phyloP scores from a whole-genome alignment of 2,888 invertebrate species.

The Chymomyza amoena region DNA sequence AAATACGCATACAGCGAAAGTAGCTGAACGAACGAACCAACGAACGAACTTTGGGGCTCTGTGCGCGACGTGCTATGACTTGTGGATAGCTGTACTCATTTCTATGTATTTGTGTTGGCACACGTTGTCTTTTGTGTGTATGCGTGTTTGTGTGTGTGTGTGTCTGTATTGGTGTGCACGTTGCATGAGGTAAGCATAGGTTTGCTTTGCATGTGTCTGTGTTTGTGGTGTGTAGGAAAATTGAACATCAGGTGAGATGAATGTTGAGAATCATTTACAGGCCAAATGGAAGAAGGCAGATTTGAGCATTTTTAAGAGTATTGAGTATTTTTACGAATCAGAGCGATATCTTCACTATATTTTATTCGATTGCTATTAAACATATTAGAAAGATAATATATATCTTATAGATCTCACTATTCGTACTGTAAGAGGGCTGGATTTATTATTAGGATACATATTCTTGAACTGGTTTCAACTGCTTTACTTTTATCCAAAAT shows the following conservation, averaged over 20 bases:
- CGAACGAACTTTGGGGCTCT: neutral
- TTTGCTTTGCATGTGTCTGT: conserved; percentile 25
- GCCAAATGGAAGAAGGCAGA: neutral
- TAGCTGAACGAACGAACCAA: neutral
- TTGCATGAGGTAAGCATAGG: conserved; percentile 71
- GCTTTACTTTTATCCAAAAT: too few species aligned
- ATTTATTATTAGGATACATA: too few species aligned
- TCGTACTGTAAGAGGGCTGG: too few species aligned
- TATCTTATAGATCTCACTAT: too few species aligned
- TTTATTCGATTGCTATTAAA: too few species aligned
- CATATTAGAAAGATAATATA: too few species aligned
- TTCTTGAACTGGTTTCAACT: too few species aligned
- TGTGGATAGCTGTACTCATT: conserved; percentile 11
- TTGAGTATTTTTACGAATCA: too few species aligned
- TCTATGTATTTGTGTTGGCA: conserved; percentile 23
- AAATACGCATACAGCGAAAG: conserved; percentile 58
- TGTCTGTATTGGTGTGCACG: conserved; percentile 50
- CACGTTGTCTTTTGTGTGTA: conserved; percentile 3
- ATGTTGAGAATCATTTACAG: conserved; percentile 19
- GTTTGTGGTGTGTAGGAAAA: conserved; percentile 47
- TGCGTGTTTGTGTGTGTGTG: conserved; percentile 19
- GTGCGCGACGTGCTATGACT: neutral
- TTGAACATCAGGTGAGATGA: conserved; percentile 38
- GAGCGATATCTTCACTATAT: too few species aligned
- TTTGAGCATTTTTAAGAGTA: too few species aligned